A percentile compares a stretch with the other conserved stretches of the same genome.
phyloP scores from a whole-genome alignment of 2,888 invertebrate species.

The Gonocerus acuteangulatus region DNA sequence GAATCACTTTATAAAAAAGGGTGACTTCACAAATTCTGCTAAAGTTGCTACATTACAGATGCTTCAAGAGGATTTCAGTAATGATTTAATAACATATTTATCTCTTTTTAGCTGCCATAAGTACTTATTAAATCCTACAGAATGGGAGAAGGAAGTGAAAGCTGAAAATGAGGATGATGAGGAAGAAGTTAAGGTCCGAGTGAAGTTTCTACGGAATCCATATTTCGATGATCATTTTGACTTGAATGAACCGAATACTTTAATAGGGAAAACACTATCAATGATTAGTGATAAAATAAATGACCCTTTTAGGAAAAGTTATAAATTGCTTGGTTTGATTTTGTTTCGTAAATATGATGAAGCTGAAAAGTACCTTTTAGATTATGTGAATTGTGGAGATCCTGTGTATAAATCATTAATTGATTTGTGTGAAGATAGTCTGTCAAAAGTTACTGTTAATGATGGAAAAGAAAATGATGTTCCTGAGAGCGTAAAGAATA shows the following conservation, averaged over 20 bases:
- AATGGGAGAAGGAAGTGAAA: conserved; percentile 46
- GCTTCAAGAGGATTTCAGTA: conserved; percentile 78
- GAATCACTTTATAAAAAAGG: conserved; percentile 63
- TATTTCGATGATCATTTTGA: conserved; percentile 88
- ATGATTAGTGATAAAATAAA: conserved; percentile 50
- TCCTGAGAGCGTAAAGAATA: not conserved
- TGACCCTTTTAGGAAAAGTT: conserved; percentile 49
- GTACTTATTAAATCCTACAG: conserved; percentile 52
- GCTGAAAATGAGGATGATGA: conserved; percentile 45
- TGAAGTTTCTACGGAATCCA: conserved; percentile 70
- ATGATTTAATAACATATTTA: conserved; percentile 60
- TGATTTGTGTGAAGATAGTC: conserved; percentile 39
- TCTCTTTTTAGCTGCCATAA: conserved; percentile 68
- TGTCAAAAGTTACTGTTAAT: conserved; percentile 38
- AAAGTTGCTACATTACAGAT: conserved; percentile 69
- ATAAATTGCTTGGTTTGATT: conserved; percentile 58
- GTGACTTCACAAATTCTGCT: conserved; percentile 64
- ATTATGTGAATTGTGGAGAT: conserved; percentile 39
- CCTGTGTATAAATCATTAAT: conserved; percentile 1
- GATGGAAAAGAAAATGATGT: not conserved
- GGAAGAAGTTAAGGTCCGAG: conserved; percentile 63
- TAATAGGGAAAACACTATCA: conserved; percentile 76
- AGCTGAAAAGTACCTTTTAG: conserved; percentile 39
- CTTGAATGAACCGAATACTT: conserved; percentile 58
- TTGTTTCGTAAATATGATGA: conserved; percentile 58